Conservation (phyloP, 2,113 vertebrate genomes). For the human (Homo sapiens) region GRCh38 chr7:91338001-91338500, state of each 20-base stretch:
- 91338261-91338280: constrained; percentile 55
- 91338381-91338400: neutral
- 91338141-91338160: constrained; percentile 9
- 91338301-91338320: constrained; percentile 61
- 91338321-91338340: neutral
- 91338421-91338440: constrained; percentile 29
- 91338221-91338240: constrained; percentile 29
- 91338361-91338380: constrained; percentile 48
- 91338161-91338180: constrained; percentile 29
- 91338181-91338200: constrained; percentile 43
- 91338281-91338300: constrained; percentile 67
- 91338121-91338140: constrained; percentile 32
- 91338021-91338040: constrained; percentile 25
- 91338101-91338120: constrained; percentile 34
- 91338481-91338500: neutral
- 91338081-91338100: neutral
- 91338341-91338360: constrained; percentile 37
- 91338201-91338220: constrained; percentile 55
- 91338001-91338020: constrained; percentile 37
- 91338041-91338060: constrained; percentile 39
- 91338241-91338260: constrained; percentile 64
- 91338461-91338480: neutral
- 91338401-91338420: neutral
- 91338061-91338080: neutral
- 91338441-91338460: constrained; percentile 16